These are phyloP conservation scores for Perodicticus potto DNA, from an alignment of 2,797 vertebrate species.

Conservation along the genomic window DNA sequence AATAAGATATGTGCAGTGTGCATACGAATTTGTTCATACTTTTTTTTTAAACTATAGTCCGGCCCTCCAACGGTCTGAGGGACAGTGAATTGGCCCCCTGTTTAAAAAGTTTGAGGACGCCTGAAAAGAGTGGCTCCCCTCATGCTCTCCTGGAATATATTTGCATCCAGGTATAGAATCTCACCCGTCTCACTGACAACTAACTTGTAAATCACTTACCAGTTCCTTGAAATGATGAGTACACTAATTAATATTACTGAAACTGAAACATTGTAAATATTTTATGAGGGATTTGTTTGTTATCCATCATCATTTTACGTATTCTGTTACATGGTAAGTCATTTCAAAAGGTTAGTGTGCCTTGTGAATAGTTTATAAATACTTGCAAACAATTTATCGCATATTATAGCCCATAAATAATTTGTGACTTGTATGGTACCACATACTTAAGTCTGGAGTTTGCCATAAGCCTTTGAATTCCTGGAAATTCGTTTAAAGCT, in stretches of 20 bases:
- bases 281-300: conserved; percentile 83
- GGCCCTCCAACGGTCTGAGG: too few species aligned
- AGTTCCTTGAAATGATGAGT: conserved; percentile 78
- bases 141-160: background rate
- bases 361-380: conserved; percentile 86
- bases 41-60: too few species aligned
- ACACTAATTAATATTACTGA: conserved; percentile 85
- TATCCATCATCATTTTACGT: conserved; percentile 76
- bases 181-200: background rate
- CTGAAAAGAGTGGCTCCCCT: background rate
- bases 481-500: conserved; percentile 57
- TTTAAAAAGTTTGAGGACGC: too few species aligned
- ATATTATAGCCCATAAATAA: conserved; percentile 83
- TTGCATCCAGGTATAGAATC: background rate
- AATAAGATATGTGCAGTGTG: too few species aligned
- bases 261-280: conserved; percentile 85
- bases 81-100: too few species aligned
- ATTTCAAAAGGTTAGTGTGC: conserved; percentile 80
- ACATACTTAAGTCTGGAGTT: background rate
- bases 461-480: conserved; percentile 74
- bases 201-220: conserved; percentile 72
- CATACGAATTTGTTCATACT: too few species aligned
- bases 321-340: conserved; percentile 82
- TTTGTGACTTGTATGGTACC: conserved; percentile 74
- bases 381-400: conserved; percentile 85